Conservation (phyloP, 1,140 invertebrate genomes). For the Venustaconcha ellipsiformis region DNA sequence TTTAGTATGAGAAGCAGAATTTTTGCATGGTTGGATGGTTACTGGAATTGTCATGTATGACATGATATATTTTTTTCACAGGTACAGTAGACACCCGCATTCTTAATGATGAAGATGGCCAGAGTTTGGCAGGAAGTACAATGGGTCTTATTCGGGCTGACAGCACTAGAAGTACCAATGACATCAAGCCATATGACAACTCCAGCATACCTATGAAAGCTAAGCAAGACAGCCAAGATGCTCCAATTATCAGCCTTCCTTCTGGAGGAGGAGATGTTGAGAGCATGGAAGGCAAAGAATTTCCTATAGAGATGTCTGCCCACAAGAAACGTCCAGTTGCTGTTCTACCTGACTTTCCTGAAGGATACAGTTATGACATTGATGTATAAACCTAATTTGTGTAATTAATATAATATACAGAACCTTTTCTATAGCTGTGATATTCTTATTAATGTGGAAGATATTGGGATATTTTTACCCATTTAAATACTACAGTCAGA, state of each 20-base stretch:
- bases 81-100: neutral
- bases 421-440: no score
- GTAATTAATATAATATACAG: no score
- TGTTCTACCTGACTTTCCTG: no score
- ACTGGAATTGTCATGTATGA: neutral
- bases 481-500: no score
- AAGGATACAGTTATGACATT: no score
- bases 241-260: conserved; percentile 32
- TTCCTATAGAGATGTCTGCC: no score
- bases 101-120: conserved; percentile 44
- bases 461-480: no score
- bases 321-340: no score
- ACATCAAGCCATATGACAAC: neutral
- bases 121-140: conserved; percentile 54
- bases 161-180: conserved; percentile 4
- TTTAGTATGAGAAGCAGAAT: no score
- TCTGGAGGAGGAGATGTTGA: neutral
- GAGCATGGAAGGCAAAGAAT: no score
- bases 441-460: no score
- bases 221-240: neutral
- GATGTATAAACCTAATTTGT: no score
- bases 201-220: neutral
- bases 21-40: neutral
- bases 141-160: conserved; percentile 43
- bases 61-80: neutral